Conservation (phyloP, 2,888 invertebrate species). For the Branchellion lobata region DNA sequence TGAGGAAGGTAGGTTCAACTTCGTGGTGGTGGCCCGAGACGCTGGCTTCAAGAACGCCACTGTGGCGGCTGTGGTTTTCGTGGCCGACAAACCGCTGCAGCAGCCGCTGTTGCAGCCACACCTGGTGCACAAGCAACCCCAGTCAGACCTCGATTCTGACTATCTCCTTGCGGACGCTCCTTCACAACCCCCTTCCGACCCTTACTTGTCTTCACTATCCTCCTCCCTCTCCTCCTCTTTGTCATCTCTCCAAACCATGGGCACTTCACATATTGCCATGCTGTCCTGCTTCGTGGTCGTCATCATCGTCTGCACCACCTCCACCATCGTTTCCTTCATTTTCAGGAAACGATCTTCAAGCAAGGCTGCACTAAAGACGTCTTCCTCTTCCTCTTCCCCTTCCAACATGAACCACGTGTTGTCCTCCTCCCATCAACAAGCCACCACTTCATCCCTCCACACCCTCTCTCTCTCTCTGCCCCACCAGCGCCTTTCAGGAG, state of each 20-base stretch:
- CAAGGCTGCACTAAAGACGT: background rate
- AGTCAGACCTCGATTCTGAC: too few species aligned
- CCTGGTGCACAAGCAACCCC: too few species aligned
- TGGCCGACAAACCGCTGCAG: constrained; percentile 60
- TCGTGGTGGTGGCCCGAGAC: constrained; percentile 82
- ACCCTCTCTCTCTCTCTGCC: constrained; percentile 7
- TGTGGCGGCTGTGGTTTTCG: constrained; percentile 80
- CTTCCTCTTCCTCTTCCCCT: background rate
- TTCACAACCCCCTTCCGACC: too few species aligned
- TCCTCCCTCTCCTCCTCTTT: background rate
- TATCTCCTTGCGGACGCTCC: too few species aligned
- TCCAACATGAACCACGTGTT: background rate
- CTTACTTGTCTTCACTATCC: too few species aligned
- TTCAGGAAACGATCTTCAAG: background rate
- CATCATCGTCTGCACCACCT: background rate
- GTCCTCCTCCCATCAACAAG: background rate
- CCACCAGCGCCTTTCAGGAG: too few species aligned
- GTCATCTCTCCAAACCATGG: background rate
- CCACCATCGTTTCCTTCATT: background rate
- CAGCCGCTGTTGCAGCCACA: background rate
- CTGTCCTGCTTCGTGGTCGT: background rate
- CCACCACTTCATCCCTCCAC: background rate
- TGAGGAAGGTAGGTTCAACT: constrained; percentile 74
- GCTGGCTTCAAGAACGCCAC: constrained; percentile 74
- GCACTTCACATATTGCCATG: background rate